Percentiles rank a stretch among this genome's conserved stretches.
phyloP scores from a whole-genome alignment of 64 coral and sea anemone genomes.

The Montipora capricornis region DNA sequence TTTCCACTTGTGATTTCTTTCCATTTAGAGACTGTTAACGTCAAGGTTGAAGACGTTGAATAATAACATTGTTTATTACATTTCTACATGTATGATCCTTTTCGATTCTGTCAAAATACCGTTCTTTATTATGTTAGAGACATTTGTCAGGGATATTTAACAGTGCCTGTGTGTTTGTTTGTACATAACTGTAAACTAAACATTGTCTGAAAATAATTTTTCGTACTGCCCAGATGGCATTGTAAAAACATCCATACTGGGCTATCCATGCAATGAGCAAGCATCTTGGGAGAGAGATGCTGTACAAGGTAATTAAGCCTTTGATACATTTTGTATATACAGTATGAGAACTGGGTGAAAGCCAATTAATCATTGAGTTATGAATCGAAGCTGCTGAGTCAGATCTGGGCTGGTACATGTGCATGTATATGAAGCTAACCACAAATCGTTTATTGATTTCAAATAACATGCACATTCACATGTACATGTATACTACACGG shows the following conservation, averaged over 20 bases:
- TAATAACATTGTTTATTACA: neutral
- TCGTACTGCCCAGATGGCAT: neutral
- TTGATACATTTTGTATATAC: neutral
- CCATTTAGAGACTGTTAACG: neutral
- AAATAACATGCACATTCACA: no score
- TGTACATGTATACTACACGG: no score
- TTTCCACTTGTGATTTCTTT: slow-evolving; percentile 11
- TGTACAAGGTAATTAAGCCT: slow-evolving; percentile 17
- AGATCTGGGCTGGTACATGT: neutral
- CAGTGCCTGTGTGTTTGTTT: slow-evolving; percentile 5
- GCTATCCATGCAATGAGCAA: slow-evolving; percentile 20
- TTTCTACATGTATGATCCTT: neutral
- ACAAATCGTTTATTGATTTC: no score
- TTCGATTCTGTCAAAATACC: neutral
- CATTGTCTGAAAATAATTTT: slow-evolving; percentile 9
- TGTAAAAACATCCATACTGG: neutral
- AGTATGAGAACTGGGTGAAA: slow-evolving; percentile 8
- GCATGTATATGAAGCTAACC: neutral
- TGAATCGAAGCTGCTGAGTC: slow-evolving; percentile 18
- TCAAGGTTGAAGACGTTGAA: slow-evolving; percentile 13
- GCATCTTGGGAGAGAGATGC: slow-evolving; percentile 19
- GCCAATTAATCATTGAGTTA: slow-evolving; percentile 14
- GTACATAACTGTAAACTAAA: slow-evolving; percentile 5
- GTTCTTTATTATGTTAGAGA: neutral
- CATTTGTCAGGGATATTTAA: slow-evolving; percentile 13